These are phyloP conservation scores for Ectemnius lituratus DNA, from an alignment of 2,888 invertebrate species.

Conservation along the genomic window DNA sequence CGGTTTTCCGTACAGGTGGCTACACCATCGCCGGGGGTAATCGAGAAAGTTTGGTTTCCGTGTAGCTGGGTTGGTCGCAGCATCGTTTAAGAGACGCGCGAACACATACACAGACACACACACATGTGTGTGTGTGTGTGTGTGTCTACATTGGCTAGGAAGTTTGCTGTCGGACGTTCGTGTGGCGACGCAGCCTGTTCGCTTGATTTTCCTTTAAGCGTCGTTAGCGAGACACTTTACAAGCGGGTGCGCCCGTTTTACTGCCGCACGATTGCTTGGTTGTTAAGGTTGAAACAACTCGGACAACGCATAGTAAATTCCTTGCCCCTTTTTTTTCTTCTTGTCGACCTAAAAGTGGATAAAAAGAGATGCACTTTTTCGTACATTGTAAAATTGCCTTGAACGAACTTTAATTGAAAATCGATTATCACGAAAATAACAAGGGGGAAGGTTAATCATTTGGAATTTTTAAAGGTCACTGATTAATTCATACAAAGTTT, in stretches of 20 bases:
- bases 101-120: conserved; percentile 1
- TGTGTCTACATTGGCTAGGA: no score
- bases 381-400: not conserved
- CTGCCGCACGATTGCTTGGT: not conserved
- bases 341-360: no score
- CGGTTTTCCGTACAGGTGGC: conserved; percentile 34
- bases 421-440: not conserved
- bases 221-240: conserved; percentile 2
- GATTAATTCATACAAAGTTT: no score
- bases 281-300: not conserved
- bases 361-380: not conserved
- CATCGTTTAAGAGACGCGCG: conserved; percentile 18
- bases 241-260: not conserved
- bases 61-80: conserved; percentile 20
- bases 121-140: no score
- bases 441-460: not conserved
- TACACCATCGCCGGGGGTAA: conserved; percentile 42
- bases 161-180: no score
- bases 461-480: no score
- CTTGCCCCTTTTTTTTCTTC: no score
- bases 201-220: conserved; percentile 2
- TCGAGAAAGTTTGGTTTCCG: conserved; percentile 60
- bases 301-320: no score
- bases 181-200: no score
- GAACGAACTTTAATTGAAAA: not conserved